Base-by-base conservation (phyloP, 2,888 invertebrate genomes). In the Amaurobius ferox region DNA sequence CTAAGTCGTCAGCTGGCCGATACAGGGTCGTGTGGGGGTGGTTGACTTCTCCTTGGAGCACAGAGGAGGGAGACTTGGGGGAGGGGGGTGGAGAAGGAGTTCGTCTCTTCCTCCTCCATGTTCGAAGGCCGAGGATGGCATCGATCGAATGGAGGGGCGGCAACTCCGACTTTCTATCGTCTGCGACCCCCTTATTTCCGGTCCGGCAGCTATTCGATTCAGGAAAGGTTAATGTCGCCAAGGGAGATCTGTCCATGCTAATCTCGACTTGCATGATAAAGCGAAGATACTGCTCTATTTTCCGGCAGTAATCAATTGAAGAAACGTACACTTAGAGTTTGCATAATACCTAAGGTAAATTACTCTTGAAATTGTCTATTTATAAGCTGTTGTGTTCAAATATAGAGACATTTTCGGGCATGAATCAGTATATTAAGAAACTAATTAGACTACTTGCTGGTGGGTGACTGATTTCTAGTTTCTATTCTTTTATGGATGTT, bases 81-180 rank as follows among this genome's bases (percentile, higher is more conserved):
- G 55, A 30, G 11, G 72, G 64, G 0, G 71, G 5, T 29, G 81
- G 76, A 3, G 83, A 77, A 2, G 83, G 72, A 55, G 66, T 72
- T 11, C 61, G 70, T 61, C 70, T 68, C 66, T 66, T 77, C 67
- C 74, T 86, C 39, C 72, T 86, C 85, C 86, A 86, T 16, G 74
- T 48, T 32, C 73, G 70, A 44, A 86, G 71, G 40, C 86, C 86
- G 29, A 86, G 64, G 23, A 86, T 86, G 6, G 79, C 86, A 23
- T 86, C 86, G 30, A 86, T 86, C 30, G 67, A 79, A 68, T 74
- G 74, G 28, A 64, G 64, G 9, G 74, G 74, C 0, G 80, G 80
- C 7, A 61, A 26, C 9, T 73, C 66, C 29, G 48, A 48, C 16
- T 71, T 70, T 5, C 68, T 32, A 28, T 83, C 81, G 9, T 76